Conservation (phyloP, 2,888 invertebrate genomes). For the Volucella inanis region DNA sequence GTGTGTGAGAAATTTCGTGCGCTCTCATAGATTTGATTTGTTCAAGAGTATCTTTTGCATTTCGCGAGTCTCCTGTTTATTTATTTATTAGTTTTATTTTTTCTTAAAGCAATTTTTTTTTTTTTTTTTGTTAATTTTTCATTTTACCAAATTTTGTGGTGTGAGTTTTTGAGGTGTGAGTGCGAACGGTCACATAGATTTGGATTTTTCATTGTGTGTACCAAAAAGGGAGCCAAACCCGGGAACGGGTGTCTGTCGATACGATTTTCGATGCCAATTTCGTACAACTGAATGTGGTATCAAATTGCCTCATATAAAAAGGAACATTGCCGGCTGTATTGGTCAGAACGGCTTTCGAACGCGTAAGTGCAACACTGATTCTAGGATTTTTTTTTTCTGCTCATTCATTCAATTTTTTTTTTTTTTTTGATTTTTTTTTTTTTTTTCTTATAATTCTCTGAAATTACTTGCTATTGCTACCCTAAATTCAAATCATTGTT, state of each 20-base stretch:
- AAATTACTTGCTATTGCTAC: slow-evolving; percentile 44
- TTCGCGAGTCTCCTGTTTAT: slow-evolving; percentile 27
- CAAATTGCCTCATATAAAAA: slow-evolving; percentile 84
- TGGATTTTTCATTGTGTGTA: slow-evolving; percentile 76
- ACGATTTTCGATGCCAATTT: slow-evolving; percentile 76
- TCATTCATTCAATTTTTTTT: slow-evolving; percentile 62
- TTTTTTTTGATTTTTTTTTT: slow-evolving; percentile 32
- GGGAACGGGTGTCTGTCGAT: slow-evolving; percentile 78
- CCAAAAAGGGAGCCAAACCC: slow-evolving; percentile 81
- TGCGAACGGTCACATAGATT: slow-evolving; percentile 50
- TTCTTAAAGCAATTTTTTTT: background rate
- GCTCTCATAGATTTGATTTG: slow-evolving; percentile 17
- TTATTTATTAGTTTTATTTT: slow-evolving; percentile 26
- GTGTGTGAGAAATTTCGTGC: background rate
- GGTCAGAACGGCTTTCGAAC: slow-evolving; percentile 98
- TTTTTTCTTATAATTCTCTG: background rate
- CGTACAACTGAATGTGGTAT: slow-evolving; percentile 81
- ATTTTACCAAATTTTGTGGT: slow-evolving; percentile 33
- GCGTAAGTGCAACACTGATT: slow-evolving; percentile 89
- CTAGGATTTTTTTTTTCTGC: slow-evolving; percentile 77
- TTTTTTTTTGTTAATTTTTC: slow-evolving; percentile 16
- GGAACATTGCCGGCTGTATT: slow-evolving; percentile 86
- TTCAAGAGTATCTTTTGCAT: slow-evolving; percentile 57
- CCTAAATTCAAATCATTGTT: slow-evolving; percentile 46
- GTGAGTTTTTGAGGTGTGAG: slow-evolving; percentile 37